Evolutionary conservation across 2,797 vertebrate species (phyloP).

Genomic region (Vespertilio murinus): DNA sequence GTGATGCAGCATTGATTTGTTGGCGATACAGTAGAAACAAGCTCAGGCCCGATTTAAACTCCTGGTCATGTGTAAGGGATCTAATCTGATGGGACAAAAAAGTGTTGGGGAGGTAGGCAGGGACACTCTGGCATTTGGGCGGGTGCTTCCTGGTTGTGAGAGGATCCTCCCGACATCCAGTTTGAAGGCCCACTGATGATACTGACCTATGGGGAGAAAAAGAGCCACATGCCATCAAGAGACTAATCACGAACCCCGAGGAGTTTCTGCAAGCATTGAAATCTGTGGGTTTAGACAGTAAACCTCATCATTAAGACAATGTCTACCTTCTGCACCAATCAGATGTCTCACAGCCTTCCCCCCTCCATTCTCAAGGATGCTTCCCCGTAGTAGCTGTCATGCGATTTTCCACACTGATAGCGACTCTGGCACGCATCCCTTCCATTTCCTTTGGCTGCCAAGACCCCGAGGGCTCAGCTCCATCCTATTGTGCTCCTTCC

Average conservation of each 20-base stretch:
- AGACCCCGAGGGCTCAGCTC: conserved; percentile 56
- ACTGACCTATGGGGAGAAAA: not conserved
- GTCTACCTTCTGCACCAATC: not conserved
- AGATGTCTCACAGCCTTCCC: not conserved
- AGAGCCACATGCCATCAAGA: not conserved
- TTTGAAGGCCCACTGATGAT: not conserved
- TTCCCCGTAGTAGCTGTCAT: not conserved
- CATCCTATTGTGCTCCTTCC: conserved; percentile 61
- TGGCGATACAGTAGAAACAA: not conserved
- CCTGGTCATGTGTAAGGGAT: not conserved
- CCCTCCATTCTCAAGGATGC: not conserved
- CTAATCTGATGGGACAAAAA: not conserved
- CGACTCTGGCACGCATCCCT: conserved; percentile 36
- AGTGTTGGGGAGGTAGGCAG: not conserved
- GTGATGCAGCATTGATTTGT: not conserved
- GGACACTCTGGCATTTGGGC: not conserved
- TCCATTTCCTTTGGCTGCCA: conserved; percentile 61
- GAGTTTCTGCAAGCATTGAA: not conserved
- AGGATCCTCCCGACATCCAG: not conserved
- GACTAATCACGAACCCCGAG: not conserved
- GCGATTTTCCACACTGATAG: conserved; percentile 74
- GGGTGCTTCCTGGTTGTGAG: not conserved
- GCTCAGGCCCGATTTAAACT: not conserved
- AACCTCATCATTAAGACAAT: not conserved
- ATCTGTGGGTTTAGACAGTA: not conserved